Evolutionary conservation across 2,888 invertebrate species (phyloP).

Genomic region (Drosophila emarginata): DNA sequence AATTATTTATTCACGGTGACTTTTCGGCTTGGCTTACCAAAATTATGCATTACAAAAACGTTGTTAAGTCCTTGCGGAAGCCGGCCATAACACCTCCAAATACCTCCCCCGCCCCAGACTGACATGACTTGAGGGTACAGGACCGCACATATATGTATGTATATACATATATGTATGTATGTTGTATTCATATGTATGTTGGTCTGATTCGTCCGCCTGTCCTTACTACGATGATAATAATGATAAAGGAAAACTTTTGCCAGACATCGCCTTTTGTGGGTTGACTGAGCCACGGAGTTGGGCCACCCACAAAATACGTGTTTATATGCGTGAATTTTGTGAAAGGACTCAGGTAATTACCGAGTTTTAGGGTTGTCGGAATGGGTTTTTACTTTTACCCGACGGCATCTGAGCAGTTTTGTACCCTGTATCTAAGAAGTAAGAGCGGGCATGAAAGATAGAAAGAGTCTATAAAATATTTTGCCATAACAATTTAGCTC

Average conservation of each 20-base stretch:
- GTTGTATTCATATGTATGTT: constrained; percentile 74
- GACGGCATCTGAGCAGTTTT: background rate
- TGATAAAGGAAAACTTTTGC: constrained; percentile 72
- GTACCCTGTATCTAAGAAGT: background rate
- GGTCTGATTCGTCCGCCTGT: background rate
- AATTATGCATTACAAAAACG: constrained; percentile 75
- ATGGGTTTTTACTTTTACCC: constrained; percentile 10
- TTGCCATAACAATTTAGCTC: background rate
- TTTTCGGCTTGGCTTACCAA: constrained; percentile 39
- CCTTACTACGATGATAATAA: constrained; percentile 50
- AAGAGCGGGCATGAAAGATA: background rate
- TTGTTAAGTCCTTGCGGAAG: constrained; percentile 78
- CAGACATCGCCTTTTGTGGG: constrained; percentile 58
- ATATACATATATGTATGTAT: constrained; percentile 61
- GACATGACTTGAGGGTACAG: constrained; percentile 39
- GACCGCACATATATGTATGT: constrained; percentile 24
- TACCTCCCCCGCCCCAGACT: constrained; percentile 31
- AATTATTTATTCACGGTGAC: constrained; percentile 71
- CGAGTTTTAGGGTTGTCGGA: constrained; percentile 59
- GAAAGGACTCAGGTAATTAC: constrained; percentile 76
- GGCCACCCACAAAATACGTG: constrained; percentile 67
- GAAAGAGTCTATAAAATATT: background rate
- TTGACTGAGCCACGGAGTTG: background rate
- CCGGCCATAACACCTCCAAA: constrained; percentile 75
- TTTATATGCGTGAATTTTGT: constrained; percentile 74